Percentiles rank a stretch among this genome's conserved stretches.
These are phyloP conservation scores for Drosophila elegans DNA, from an alignment of 1,140 invertebrate genomes.

Conservation along the genomic window DNA sequence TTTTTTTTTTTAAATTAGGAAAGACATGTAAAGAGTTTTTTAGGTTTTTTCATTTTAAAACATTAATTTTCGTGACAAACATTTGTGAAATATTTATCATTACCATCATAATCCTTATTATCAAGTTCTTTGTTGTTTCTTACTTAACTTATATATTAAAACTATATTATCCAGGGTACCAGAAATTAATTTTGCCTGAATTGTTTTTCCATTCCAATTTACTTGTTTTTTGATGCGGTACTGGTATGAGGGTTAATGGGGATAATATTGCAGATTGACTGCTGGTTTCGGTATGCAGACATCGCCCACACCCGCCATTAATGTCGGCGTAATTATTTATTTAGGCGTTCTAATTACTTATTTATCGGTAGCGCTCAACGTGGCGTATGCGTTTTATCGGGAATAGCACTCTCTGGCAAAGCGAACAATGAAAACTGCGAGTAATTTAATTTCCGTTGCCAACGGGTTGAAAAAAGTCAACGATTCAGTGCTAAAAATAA, in stretches of 20 bases:
- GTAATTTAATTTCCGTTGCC: conserved; percentile 27
- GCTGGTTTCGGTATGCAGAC: conserved; percentile 32
- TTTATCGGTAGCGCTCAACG: conserved; percentile 59
- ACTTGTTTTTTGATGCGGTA: conserved; percentile 3
- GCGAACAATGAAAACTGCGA: conserved; percentile 15
- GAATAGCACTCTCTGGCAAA: neutral
- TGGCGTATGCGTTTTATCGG: conserved; percentile 66
- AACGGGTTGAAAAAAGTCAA: conserved; percentile 51
- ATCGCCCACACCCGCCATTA: conserved; percentile 37
- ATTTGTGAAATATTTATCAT: too few species aligned
- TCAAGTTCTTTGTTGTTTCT: too few species aligned
- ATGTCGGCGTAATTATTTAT: conserved; percentile 70
- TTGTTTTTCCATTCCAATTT: conserved; percentile 5
- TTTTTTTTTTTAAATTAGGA: too few species aligned
- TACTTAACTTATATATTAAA: neutral
- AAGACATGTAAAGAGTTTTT: too few species aligned
- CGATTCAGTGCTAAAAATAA: conserved; percentile 52
- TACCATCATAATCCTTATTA: too few species aligned
- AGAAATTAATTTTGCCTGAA: neutral
- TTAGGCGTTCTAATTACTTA: conserved; percentile 72
- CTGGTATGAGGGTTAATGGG: conserved; percentile 17
- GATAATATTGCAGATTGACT: conserved; percentile 44
- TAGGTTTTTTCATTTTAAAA: too few species aligned
- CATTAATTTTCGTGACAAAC: too few species aligned
- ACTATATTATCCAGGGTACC: conserved; percentile 8